phyloP scores from a whole-genome alignment of 2,113 vertebrate species.

The Thermophis baileyi region DNA sequence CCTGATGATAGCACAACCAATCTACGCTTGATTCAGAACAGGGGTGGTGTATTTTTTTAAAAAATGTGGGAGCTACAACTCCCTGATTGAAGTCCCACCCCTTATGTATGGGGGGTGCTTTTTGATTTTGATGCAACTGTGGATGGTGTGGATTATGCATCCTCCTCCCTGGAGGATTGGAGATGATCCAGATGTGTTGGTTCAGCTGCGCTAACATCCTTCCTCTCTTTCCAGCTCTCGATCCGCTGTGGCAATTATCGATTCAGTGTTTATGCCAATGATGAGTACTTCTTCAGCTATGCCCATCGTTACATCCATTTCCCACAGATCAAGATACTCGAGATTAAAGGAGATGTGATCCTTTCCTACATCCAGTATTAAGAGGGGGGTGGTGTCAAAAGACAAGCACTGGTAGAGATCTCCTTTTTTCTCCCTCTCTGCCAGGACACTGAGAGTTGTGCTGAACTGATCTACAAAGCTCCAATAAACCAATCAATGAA shows the following conservation, averaged over 20 bases:
- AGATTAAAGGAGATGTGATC: slow-evolving; percentile 72
- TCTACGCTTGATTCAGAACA: too few relatives aligned
- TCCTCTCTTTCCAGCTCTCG: slow-evolving; percentile 66
- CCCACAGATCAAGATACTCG: slow-evolving; percentile 69
- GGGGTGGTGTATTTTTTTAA: too few relatives aligned
- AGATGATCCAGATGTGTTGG: neutral
- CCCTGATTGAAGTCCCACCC: too few relatives aligned
- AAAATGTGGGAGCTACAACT: too few relatives aligned
- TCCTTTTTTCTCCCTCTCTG: neutral
- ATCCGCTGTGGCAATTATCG: slow-evolving; percentile 71
- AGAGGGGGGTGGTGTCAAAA: neutral
- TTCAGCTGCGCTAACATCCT: neutral
- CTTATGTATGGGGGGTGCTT: too few relatives aligned
- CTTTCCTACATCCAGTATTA: slow-evolving; percentile 78
- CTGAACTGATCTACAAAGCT: neutral
- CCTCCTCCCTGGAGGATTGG: too few relatives aligned
- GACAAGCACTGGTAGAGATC: too few relatives aligned
- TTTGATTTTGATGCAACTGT: too few relatives aligned
- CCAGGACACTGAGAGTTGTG: neutral
- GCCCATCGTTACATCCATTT: slow-evolving; percentile 66
- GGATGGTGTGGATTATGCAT: too few relatives aligned
- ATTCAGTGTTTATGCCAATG: slow-evolving; percentile 78
- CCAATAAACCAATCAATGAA: neutral
- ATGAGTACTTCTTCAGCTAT: slow-evolving; percentile 77
- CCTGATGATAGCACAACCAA: too few relatives aligned